Evolutionary conservation across 2,797 vertebrate genomes (phyloP), one percentile per base, ranked within the genome.

Genomic region (Acanthis flammea): DNA sequence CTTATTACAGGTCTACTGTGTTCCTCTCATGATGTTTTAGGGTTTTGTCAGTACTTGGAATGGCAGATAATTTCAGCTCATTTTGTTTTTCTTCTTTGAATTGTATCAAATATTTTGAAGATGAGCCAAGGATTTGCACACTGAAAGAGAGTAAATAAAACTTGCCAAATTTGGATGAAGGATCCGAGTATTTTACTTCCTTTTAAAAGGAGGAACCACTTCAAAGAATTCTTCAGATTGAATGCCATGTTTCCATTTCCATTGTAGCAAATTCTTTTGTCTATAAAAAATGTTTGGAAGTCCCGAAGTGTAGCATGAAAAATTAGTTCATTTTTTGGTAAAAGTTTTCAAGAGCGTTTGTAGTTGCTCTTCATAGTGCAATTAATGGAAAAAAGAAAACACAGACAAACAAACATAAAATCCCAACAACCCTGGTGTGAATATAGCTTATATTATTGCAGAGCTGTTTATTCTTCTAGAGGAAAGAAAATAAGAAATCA

Each of bases 401-500:
- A 39, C 12, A 51, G 16, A 47, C 55, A 70, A 48, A 24, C 44
- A 87, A 35, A 37, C 54, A 42, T 54, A 88, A 50, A 31, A 5
- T 1, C 3, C 22, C 11, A 39, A 14, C 10, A 22, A 4, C 8
- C 14, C 8, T 71, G 57, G 6, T 72, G 74, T 86, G 61, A 67
- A 65, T 92, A 50, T 17, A 71, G 18, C 55, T 86, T 61, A 33
- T 77, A 21, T 74, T 84, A 48, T 68, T 37, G 14, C 31, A 76
- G 39, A 73, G 16, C 31, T 93, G 35, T 72, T 94, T 66, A 28
- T 93, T 92, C n/a, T 92, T 79, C 25, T 70, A 42, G 24, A 35
- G 37, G n/a, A 89, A 85, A 78, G 62, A 70, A 94, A 94, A 87
- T 85, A 84, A 84, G 23, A 48, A 68, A 60, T 81, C 35, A 81